Percentiles rank a stretch among this genome's conserved stretches.
Evolutionary conservation across 2,113 vertebrate species (phyloP).

Genomic region (Rhinolophus sinicus): DNA sequence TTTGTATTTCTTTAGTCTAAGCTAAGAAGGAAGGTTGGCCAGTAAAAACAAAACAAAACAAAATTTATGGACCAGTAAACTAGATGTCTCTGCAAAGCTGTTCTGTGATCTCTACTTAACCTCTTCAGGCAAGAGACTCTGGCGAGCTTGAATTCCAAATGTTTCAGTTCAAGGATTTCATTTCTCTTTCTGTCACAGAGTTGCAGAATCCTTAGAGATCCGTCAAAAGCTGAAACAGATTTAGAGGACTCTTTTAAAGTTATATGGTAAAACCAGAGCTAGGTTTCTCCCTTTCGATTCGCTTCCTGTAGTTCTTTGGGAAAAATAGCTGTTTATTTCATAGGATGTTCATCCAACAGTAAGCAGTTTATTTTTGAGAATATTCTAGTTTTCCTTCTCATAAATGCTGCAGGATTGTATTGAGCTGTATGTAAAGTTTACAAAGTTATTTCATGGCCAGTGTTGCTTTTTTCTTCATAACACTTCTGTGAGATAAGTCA

Average conservation of each 20-base stretch:
- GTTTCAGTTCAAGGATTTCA: neutral
- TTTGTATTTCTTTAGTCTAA: conserved; percentile 43
- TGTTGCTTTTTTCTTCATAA: conserved; percentile 22
- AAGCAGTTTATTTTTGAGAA: conserved; percentile 26
- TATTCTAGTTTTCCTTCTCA: conserved; percentile 52
- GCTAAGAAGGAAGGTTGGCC: neutral
- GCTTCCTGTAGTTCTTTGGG: conserved; percentile 33
- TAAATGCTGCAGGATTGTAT: neutral
- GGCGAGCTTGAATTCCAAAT: conserved; percentile 20
- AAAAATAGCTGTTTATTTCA: conserved; percentile 40
- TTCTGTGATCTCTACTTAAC: neutral
- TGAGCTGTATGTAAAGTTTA: neutral
- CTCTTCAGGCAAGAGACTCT: neutral
- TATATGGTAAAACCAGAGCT: neutral
- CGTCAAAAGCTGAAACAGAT: conserved; percentile 17
- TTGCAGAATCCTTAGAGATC: conserved; percentile 7
- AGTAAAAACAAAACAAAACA: neutral
- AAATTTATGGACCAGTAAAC: neutral
- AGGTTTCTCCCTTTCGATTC: conserved; percentile 52
- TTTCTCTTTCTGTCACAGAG: conserved; percentile 37
- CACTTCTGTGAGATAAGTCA: conserved; percentile 6
- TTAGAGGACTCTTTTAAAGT: conserved; percentile 3
- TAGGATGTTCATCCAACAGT: neutral
- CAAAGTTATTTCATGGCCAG: neutral
- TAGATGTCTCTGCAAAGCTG: neutral